phyloP scores from a whole-genome alignment of 35 echinoderm and acorn worm species.

The Heliocidaris erythrogramma region DNA sequence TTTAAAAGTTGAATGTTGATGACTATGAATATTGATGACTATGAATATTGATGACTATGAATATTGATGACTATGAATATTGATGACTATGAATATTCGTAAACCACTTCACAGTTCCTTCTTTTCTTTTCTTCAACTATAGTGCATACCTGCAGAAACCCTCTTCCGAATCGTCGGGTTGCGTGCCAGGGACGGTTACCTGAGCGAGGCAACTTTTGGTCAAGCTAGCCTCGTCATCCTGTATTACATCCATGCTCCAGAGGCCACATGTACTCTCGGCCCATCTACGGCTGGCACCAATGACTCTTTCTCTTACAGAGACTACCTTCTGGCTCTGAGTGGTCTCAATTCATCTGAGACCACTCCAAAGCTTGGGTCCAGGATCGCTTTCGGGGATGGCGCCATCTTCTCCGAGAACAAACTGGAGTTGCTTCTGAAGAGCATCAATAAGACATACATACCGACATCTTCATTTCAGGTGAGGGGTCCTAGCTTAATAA shows the following conservation, averaged over 20 bases:
- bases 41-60: too few relatives aligned
- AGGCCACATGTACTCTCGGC: conserved; percentile 19
- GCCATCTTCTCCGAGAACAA: neutral
- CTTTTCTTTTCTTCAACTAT: neutral
- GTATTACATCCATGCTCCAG: conserved; percentile 35
- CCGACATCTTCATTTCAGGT: conserved; percentile 32
- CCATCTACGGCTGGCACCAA: conserved; percentile 36
- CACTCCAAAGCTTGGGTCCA: neutral
- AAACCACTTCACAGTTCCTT: neutral
- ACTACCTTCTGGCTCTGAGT: conserved; percentile 7
- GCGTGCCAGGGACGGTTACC: neutral
- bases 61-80: too few relatives aligned
- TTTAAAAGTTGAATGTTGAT: too few relatives aligned
- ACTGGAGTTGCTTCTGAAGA: neutral
- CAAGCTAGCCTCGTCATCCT: conserved; percentile 18
- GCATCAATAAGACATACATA: conserved; percentile 32
- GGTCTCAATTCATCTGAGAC: neutral
- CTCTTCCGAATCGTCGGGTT: conserved; percentile 24
- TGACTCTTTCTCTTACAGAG: conserved; percentile 29
- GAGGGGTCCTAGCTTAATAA: neutral
- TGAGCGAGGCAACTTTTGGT: conserved; percentile 25
- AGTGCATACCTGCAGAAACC: conserved; percentile 38
- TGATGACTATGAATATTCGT: too few relatives aligned
- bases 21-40: too few relatives aligned
- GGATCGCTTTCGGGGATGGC: neutral